phyloP scores from a whole-genome alignment of 2,888 invertebrate species.

The Dynastes hyllus region DNA sequence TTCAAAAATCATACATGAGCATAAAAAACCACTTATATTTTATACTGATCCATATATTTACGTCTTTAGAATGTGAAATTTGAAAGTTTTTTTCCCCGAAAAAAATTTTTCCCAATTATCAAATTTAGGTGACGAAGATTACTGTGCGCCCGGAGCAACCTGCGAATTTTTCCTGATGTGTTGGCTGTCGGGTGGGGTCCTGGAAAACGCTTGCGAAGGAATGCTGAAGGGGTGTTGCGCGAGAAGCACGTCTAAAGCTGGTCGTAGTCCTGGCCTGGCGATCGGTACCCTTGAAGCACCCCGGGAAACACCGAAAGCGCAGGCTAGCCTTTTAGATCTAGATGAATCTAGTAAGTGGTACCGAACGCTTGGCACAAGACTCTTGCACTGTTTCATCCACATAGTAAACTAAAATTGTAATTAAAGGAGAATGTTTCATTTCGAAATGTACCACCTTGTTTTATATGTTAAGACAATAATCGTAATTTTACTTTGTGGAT shows the following conservation, averaged over 20 bases:
- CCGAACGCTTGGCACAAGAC: conserved; percentile 61
- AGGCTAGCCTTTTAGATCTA: conserved; percentile 74
- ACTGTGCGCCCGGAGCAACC: conserved; percentile 82
- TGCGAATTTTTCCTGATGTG: conserved; percentile 95
- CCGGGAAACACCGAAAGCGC: conserved; percentile 74
- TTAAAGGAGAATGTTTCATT: not conserved
- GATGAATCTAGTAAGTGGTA: conserved; percentile 67
- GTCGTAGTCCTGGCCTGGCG: conserved; percentile 79
- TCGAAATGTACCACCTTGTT: too few species aligned
- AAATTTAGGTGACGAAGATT: conserved; percentile 68
- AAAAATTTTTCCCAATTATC: too few species aligned
- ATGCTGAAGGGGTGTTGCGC: conserved; percentile 91
- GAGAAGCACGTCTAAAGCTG: conserved; percentile 79
- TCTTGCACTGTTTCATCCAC: conserved; percentile 49
- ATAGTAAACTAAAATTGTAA: conserved; percentile 35
- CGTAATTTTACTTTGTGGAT: conserved; percentile 33
- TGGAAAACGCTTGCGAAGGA: conserved; percentile 85
- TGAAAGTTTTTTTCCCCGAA: too few species aligned
- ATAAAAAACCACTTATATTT: too few species aligned
- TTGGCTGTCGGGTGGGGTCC: conserved; percentile 91
- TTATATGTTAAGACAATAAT: too few species aligned
- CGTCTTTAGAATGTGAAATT: too few species aligned
- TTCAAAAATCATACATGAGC: too few species aligned
- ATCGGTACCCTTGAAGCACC: conserved; percentile 77
- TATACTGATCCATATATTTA: too few species aligned